A percentile compares a stretch with the other conserved stretches of the same genome.
Conservation (phyloP, 2,797 vertebrate species). For the Arrhamphus sclerolepis region DNA sequence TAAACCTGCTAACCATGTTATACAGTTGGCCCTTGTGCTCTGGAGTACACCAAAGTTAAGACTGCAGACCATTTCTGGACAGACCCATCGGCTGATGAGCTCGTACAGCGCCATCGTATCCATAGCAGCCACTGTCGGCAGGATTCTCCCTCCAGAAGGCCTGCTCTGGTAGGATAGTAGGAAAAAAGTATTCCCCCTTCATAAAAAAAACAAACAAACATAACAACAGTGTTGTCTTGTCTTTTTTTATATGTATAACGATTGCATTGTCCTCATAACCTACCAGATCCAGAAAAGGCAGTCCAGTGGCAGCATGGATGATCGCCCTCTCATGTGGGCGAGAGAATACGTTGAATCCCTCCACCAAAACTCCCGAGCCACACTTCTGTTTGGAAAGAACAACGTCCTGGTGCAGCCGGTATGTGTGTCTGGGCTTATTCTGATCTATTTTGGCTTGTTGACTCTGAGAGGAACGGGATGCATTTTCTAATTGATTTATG, state of each 20-base stretch:
- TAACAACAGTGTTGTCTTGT: neutral
- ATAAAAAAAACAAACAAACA: neutral
- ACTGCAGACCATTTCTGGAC: slow-evolving; percentile 99
- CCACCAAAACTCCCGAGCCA: slow-evolving; percentile 95
- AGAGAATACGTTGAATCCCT: slow-evolving; percentile 95
- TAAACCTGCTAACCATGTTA: slow-evolving; percentile 13
- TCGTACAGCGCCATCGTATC: slow-evolving; percentile 96
- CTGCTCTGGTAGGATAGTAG: slow-evolving; percentile 81
- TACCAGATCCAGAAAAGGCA: slow-evolving; percentile 96
- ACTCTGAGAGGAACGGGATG: neutral
- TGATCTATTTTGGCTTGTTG: neutral
- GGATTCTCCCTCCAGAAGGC: slow-evolving; percentile 96
- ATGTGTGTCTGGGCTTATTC: slow-evolving; percentile 28
- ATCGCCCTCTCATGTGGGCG: slow-evolving; percentile 89
- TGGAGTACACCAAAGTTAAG: slow-evolving; percentile 99
- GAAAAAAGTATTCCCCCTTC: too few species aligned
- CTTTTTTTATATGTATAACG: neutral
- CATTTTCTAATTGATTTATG: neutral
- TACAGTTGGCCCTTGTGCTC: slow-evolving; percentile 93
- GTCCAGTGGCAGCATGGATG: slow-evolving; percentile 96
- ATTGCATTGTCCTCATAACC: slow-evolving; percentile 1
- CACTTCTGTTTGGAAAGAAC: slow-evolving; percentile 96
- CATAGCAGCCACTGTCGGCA: slow-evolving; percentile 93
- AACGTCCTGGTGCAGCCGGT: slow-evolving; percentile 98
- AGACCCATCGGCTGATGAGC: slow-evolving; percentile 93